These are phyloP conservation scores for Pyrgilauda ruficollis DNA, from an alignment of 2,113 vertebrate genomes.

Conservation along the genomic window DNA sequence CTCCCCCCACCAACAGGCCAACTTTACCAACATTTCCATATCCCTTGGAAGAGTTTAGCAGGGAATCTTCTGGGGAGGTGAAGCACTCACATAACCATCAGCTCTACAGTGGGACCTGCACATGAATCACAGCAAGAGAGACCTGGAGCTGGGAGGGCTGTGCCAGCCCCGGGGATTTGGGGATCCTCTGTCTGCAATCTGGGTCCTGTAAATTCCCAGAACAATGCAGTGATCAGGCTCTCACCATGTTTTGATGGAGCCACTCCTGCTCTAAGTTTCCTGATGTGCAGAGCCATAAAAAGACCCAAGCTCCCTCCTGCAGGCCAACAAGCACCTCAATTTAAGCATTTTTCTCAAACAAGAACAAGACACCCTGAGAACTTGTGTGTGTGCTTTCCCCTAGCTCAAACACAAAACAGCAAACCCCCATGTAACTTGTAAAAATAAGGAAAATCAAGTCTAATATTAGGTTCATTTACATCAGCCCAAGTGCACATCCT, in stretches of 20 bases:
- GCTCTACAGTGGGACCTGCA: not conserved
- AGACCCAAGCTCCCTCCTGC: not conserved
- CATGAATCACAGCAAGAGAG: fast-evolving
- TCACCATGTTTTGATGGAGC: not conserved
- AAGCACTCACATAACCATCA: not conserved
- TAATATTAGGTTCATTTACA: not conserved
- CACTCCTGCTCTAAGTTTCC: not conserved
- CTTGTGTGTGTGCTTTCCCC: not conserved
- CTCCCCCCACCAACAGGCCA: not conserved
- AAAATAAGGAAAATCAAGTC: not conserved
- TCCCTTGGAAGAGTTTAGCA: not conserved
- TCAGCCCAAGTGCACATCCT: not conserved
- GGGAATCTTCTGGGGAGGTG: not conserved
- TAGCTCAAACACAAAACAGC: not conserved
- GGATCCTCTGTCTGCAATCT: not conserved
- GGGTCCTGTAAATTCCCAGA: not conserved
- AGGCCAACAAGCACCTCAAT: not conserved
- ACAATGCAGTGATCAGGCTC: not conserved
- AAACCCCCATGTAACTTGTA: not conserved
- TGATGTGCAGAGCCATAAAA: fast-evolving
- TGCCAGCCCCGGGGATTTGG: not conserved
- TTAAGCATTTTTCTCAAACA: not conserved
- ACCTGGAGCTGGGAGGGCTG: not conserved
- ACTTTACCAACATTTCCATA: not conserved
- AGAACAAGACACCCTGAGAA: not conserved